phyloP scores from a whole-genome alignment of 2,113 vertebrate genomes.

The Pygoscelis antarcticus region DNA sequence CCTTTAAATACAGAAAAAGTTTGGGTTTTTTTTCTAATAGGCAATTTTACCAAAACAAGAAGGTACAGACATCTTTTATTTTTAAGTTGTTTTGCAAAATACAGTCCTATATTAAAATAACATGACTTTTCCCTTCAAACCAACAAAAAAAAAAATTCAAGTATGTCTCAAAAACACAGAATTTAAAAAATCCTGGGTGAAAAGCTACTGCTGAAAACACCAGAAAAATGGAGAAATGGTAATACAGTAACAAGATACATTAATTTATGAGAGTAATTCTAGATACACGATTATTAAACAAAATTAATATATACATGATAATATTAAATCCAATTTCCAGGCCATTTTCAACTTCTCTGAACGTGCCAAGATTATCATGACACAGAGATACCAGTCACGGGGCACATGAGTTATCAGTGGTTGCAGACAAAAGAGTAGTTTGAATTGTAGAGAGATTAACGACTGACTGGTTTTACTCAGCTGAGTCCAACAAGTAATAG shows the following conservation, averaged over 20 bases:
- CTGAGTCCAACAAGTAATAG: neutral
- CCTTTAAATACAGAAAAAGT: neutral
- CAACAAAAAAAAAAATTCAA: neutral
- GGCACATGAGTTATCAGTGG: neutral
- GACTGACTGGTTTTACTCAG: neutral
- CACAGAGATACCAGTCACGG: neutral
- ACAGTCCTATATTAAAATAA: neutral
- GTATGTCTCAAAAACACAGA: neutral
- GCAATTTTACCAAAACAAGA: neutral
- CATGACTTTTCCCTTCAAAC: neutral
- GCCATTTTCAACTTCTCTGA: neutral
- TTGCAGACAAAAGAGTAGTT: neutral
- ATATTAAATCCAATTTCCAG: neutral
- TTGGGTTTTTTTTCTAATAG: neutral
- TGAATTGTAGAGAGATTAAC: neutral
- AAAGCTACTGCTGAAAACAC: neutral
- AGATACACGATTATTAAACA: fast-evolving
- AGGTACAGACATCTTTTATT: neutral
- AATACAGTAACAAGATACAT: neutral
- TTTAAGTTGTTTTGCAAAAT: neutral
- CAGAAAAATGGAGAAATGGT: neutral
- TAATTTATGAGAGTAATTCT: neutral
- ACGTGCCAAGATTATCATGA: neutral
- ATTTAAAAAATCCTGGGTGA: neutral
- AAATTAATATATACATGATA: neutral